A percentile compares a stretch with the other conserved stretches of the same genome.
These are phyloP conservation scores for Micrastur ruficollis DNA, from an alignment of 2,797 vertebrate genomes.

Conservation along the genomic window DNA sequence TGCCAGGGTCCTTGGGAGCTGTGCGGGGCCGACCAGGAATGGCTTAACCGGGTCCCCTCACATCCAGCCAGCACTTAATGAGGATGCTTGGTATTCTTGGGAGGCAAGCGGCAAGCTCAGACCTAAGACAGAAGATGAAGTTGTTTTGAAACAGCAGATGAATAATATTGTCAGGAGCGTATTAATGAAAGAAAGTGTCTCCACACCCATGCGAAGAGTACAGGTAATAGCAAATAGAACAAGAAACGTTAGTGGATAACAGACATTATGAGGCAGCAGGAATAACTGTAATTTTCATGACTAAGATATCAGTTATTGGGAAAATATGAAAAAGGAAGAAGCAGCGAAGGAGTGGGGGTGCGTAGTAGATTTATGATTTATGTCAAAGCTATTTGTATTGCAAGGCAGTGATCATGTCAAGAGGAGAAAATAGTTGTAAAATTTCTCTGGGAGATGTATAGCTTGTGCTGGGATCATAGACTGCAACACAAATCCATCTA, in stretches of 20 bases:
- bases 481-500: background rate
- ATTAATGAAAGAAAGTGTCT: slow-evolving; percentile 18
- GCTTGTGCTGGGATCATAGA: background rate
- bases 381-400: background rate
- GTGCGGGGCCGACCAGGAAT: fast-evolving
- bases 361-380: background rate
- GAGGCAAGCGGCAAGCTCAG: background rate
- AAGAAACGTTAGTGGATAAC: background rate
- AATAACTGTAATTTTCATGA: background rate
- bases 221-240: background rate
- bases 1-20: background rate
- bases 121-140: background rate
- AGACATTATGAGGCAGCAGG: background rate
- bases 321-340: background rate
- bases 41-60: background rate
- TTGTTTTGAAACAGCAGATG: slow-evolving; percentile 26
- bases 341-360: background rate
- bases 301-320: background rate
- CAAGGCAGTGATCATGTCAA: background rate
- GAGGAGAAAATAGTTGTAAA: background rate
- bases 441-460: background rate
- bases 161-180: background rate
- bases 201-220: background rate
- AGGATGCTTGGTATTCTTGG: background rate
- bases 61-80: background rate